phyloP scores from a whole-genome alignment of 1,140 invertebrate species.

The Ceratina calcarata region DNA sequence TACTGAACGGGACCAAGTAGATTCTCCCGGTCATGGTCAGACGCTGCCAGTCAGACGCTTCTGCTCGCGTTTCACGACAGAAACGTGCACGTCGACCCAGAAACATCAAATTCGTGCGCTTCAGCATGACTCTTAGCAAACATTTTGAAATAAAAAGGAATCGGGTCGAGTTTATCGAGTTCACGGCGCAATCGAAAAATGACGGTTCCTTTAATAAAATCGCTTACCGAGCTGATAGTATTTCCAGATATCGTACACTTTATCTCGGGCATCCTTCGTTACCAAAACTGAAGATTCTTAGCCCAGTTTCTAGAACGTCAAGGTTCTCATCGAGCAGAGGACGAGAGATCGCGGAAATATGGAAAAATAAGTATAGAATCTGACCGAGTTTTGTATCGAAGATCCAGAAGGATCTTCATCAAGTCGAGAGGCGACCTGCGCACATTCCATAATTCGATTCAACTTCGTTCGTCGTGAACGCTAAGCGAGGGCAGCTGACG shows the following conservation, averaged over 20 bases:
- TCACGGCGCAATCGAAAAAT: neutral
- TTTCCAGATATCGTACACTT: neutral
- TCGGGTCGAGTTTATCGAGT: neutral
- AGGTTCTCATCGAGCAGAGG: neutral
- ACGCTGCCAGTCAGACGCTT: neutral
- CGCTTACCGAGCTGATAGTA: slow-evolving; percentile 1
- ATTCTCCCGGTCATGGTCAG: slow-evolving; percentile 28
- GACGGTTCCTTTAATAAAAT: slow-evolving; percentile 19
- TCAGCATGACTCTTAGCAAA: neutral
- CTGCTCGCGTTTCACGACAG: neutral
- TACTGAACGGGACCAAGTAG: slow-evolving; percentile 14
- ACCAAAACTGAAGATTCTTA: neutral
- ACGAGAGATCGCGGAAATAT: neutral
- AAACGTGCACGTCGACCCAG: slow-evolving; percentile 4
- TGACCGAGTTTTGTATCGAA: no score
- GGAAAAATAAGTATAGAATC: neutral
- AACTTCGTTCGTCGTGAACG: neutral
- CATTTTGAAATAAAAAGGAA: neutral
- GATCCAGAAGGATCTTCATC: no score
- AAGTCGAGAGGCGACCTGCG: no score
- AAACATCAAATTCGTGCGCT: neutral
- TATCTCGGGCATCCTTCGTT: neutral
- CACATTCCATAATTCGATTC: neutral
- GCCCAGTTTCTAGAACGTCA: slow-evolving; percentile 11
- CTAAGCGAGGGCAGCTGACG: neutral